Conservation (phyloP, 2,113 vertebrate genomes). For the Micronycteris hirsuta region DNA sequence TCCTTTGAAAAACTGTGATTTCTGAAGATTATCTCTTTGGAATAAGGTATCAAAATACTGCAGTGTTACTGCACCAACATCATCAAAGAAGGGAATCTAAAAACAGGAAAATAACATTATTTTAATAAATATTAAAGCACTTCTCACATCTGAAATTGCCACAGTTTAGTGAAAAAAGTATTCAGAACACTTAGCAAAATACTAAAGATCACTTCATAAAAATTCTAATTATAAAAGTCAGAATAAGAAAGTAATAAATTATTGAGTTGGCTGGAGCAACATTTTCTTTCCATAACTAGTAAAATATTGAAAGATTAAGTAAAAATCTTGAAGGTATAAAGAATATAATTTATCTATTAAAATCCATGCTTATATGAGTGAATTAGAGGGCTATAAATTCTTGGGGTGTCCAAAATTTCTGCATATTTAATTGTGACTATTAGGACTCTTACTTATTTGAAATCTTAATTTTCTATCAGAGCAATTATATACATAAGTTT, state of each 20-base stretch:
- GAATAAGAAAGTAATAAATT: slow-evolving; percentile 32
- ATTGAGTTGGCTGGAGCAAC: not conserved
- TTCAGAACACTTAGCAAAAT: slow-evolving; percentile 9
- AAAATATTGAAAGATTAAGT: slow-evolving; percentile 20
- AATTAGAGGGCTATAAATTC: not conserved
- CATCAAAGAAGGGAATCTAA: slow-evolving; percentile 98
- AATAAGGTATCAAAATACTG: slow-evolving; percentile 99
- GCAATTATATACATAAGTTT: not conserved
- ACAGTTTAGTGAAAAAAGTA: not conserved
- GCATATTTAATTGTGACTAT: not conserved
- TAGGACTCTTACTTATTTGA: not conserved
- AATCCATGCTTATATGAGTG: not conserved
- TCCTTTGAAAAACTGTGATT: slow-evolving; percentile 99
- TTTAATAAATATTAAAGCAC: slow-evolving; percentile 29
- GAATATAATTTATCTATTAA: not conserved
- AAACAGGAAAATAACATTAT: slow-evolving; percentile 64
- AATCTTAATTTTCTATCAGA: slow-evolving; percentile 28
- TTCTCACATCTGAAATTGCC: slow-evolving; percentile 17
- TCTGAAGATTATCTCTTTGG: slow-evolving; percentile 98
- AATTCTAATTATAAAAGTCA: slow-evolving; percentile 38
- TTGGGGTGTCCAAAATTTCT: not conserved
- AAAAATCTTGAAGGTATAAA: slow-evolving; percentile 20
- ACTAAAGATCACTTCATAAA: not conserved
- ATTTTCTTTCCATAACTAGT: not conserved
- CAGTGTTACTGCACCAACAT: slow-evolving; percentile 95